Evolutionary conservation across 2,797 vertebrate species (phyloP), one percentile per base, ranked within the genome.

Genomic region (Lycodopsis pacificus): DNA sequence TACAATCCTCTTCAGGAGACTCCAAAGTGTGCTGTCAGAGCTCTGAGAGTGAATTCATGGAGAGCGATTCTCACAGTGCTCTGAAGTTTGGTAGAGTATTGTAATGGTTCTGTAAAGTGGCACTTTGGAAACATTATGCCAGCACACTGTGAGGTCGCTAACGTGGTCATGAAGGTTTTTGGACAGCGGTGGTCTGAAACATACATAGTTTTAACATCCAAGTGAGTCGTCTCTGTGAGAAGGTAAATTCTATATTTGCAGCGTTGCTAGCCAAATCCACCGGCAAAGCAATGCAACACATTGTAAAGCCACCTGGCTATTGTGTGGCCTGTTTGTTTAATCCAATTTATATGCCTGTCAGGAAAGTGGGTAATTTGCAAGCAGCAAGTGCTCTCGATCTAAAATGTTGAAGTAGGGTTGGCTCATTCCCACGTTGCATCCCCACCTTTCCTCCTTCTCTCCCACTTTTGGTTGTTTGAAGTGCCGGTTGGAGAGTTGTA

Each of bases 311-410:
- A 63, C 64, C 63, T 80, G 48, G 63, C 74, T 58, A 59, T 76
- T 74, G 57, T 77, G 76, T 76, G 77, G 86, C 83, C 76, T 90
- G 89, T 92, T 93, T 91, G 89, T 90, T 93, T 92, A 91, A 93
- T 90, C 81, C 85, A 83, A 51, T 83, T 83, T 67, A 62, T 86
- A 58, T 80, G 81, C 89, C 85, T 82, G 81, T 75, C 74, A 64
- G 87, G 40, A 87, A 91, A 94, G 89, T 91, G 90, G 83, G 34
- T 82, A 89, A 92, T 93, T 90, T 92, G 79, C 86, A 87, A 82
- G 66, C 74, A 8, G 38, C 59, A 80, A 92, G 92, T 81, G 86
- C 91, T 85, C 88, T 92, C 86, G 79, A 89, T 91, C 79, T 86
- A 84, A 93, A 87, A 89, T 34, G 77, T 44, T 89, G 85, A 86